Evolutionary conservation across 2,888 invertebrate species (phyloP).

Genomic region (Xestia ashworthii): DNA sequence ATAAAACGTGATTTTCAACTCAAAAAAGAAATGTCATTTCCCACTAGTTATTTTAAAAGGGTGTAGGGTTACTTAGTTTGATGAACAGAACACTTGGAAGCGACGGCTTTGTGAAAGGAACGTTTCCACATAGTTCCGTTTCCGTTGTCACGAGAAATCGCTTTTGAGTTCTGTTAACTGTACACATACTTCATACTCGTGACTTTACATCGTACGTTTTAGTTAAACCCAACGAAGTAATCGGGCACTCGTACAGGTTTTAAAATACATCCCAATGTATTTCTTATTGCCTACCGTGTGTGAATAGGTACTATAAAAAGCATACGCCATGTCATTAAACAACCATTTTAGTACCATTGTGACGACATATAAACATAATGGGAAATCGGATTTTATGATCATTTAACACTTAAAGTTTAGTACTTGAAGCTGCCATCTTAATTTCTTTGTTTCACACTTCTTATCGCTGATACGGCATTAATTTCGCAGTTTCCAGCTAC

Average conservation of each 20-base stretch:
- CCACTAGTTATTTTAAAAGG: too few relatives aligned
- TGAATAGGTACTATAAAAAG: not conserved
- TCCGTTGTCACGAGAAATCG: too few relatives aligned
- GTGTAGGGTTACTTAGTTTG: too few relatives aligned
- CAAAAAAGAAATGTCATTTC: too few relatives aligned
- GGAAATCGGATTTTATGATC: constrained; percentile 2
- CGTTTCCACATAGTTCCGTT: too few relatives aligned
- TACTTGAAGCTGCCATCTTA: constrained; percentile 21
- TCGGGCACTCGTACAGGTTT: not conserved
- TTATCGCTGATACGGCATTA: constrained; percentile 22
- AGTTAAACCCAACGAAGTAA: not conserved
- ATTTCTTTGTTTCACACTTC: constrained; percentile 50
- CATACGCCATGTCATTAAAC: not conserved
- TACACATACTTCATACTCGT: too few relatives aligned
- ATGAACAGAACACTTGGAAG: too few relatives aligned
- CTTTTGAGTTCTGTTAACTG: too few relatives aligned
- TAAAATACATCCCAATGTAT: not conserved
- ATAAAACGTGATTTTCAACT: too few relatives aligned
- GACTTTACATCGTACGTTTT: too few relatives aligned
- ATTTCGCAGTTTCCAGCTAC: not conserved
- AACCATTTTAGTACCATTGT: constrained; percentile 1
- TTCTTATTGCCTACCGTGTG: not conserved
- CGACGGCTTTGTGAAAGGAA: too few relatives aligned
- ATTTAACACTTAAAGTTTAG: constrained; percentile 1
- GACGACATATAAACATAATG: not conserved